phyloP scores from a whole-genome alignment of 2,888 invertebrate genomes.

The Empis livida region DNA sequence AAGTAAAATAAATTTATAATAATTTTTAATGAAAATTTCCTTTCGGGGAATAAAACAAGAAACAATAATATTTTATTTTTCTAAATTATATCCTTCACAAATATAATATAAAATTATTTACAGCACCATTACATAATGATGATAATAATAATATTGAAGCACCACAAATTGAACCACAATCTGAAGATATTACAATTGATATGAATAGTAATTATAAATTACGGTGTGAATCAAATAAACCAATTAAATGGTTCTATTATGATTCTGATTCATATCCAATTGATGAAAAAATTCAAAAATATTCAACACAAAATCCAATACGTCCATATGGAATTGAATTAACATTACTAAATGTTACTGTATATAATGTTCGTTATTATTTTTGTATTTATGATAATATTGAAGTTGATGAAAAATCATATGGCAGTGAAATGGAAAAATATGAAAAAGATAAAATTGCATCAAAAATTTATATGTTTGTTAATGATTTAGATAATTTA shows the following conservation, averaged over 20 bases:
- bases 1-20: too few species aligned
- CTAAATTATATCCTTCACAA: too few species aligned
- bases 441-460: constrained; percentile 28
- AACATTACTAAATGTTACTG: constrained; percentile 36
- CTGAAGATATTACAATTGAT: constrained; percentile 27
- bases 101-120: not conserved
- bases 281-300: constrained; percentile 1
- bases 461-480: constrained; percentile 41
- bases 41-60: too few species aligned
- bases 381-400: constrained; percentile 39
- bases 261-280: not conserved
- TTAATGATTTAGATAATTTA: constrained; percentile 36
- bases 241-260: constrained; percentile 30
- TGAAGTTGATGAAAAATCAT: constrained; percentile 18
- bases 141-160: constrained; percentile 19
- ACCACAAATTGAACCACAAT: constrained; percentile 30
- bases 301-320: constrained; percentile 15
- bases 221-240: constrained; percentile 36
- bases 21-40: too few species aligned
- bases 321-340: constrained; percentile 37
- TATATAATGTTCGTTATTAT: constrained; percentile 42
- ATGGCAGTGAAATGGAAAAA: constrained; percentile 18
- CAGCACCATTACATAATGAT: constrained; percentile 12
- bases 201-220: constrained; percentile 29
- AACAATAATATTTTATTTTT: too few species aligned